Percentiles rank a stretch among this genome's conserved stretches.
phyloP scores from a whole-genome alignment of 2,888 invertebrate species.

The Euphydryas editha region DNA sequence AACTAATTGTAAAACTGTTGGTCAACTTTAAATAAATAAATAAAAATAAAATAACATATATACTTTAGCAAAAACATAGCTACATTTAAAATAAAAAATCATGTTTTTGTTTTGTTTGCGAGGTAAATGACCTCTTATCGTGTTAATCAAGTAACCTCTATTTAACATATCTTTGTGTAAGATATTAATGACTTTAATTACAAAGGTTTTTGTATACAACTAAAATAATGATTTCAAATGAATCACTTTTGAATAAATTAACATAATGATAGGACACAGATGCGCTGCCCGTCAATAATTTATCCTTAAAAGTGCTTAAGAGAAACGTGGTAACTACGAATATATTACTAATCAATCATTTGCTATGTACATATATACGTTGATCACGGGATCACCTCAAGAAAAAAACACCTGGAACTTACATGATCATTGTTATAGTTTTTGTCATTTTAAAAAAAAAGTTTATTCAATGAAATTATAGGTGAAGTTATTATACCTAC shows the following conservation, averaged over 20 bases:
- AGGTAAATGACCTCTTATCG: slow-evolving; percentile 19
- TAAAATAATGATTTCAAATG: slow-evolving; percentile 33
- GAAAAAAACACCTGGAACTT: too few relatives aligned
- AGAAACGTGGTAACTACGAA: neutral
- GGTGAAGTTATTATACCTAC: too few relatives aligned
- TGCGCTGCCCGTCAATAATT: slow-evolving; percentile 27
- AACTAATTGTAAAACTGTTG: too few relatives aligned
- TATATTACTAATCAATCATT: slow-evolving; percentile 13
- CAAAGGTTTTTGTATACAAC: slow-evolving; percentile 30
- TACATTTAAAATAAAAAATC: neutral
- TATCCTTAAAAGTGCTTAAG: slow-evolving; percentile 1
- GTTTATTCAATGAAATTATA: too few relatives aligned
- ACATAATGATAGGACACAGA: slow-evolving; percentile 37
- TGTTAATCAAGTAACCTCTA: slow-evolving; percentile 28
- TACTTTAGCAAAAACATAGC: too few relatives aligned
- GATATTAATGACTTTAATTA: slow-evolving; percentile 34
- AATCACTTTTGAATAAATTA: slow-evolving; percentile 28
- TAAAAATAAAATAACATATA: too few relatives aligned
- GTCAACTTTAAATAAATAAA: too few relatives aligned
- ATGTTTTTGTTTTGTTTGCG: neutral
- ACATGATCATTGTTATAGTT: too few relatives aligned
- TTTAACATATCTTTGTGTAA: slow-evolving; percentile 18
- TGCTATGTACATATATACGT: neutral
- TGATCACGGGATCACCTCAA: too few relatives aligned
- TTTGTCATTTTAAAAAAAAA: too few relatives aligned